A percentile compares a stretch with the other conserved stretches of the same genome.
phyloP scores from a whole-genome alignment of 2,797 vertebrate genomes.

The Diplodus sargus region DNA sequence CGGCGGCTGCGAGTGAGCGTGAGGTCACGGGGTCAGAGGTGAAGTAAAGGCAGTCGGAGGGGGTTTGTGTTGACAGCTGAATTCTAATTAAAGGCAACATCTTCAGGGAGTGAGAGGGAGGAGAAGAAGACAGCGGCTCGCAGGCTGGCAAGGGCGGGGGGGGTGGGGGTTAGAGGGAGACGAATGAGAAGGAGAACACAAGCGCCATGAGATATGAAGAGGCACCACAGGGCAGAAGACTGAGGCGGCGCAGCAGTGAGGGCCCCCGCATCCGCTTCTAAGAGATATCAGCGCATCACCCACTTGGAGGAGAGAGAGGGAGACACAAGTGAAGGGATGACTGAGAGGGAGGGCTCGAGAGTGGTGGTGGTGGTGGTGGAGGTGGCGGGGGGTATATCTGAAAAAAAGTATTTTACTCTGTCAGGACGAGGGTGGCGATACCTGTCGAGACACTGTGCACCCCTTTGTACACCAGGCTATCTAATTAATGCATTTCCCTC shows the following conservation, averaged over 20 bases:
- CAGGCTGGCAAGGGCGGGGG: background rate
- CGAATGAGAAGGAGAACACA: conserved; percentile 28
- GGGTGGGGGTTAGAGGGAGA: conserved; percentile 19
- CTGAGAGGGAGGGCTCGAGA: conserved; percentile 12
- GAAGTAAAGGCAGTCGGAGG: conserved; percentile 28
- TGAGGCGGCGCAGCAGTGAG: conserved; percentile 31
- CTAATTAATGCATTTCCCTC: conserved; percentile 83
- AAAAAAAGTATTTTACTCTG: conserved; percentile 37
- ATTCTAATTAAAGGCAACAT: conserved; percentile 67
- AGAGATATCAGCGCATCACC: conserved; percentile 45
- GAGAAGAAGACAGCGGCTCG: conserved; percentile 18
- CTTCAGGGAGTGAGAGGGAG: conserved; percentile 41
- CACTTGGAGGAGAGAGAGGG: conserved; percentile 13
- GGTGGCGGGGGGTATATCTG: background rate
- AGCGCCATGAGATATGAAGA: conserved; percentile 43
- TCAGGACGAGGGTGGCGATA: conserved; percentile 28
- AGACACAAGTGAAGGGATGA: conserved; percentile 23
- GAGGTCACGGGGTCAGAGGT: conserved; percentile 45
- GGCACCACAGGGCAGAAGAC: conserved; percentile 43
- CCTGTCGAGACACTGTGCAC: conserved; percentile 51
- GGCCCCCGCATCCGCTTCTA: conserved; percentile 48
- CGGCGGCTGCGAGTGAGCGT: conserved; percentile 3
- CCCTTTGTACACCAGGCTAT: conserved; percentile 74
- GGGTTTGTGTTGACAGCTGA: conserved; percentile 54
- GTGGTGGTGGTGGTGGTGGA: too few relatives aligned